phyloP scores from a whole-genome alignment of 1,140 invertebrate genomes.

The Drosophila baimaii region DNA sequence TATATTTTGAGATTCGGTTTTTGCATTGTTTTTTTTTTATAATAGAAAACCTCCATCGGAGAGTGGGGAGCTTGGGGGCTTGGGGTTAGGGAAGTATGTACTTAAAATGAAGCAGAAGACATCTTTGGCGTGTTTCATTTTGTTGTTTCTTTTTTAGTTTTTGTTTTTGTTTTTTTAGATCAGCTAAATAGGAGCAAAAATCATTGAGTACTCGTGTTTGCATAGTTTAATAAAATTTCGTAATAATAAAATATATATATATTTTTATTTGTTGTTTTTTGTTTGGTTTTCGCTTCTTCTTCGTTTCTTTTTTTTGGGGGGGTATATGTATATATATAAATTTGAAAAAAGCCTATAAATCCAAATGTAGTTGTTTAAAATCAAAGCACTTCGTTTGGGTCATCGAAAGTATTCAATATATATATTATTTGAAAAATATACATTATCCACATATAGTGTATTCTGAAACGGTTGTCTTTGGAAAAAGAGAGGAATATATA shows the following conservation, averaged over 20 bases:
- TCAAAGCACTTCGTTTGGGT: slow-evolving; percentile 67
- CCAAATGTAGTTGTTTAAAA: slow-evolving; percentile 68
- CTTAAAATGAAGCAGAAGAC: slow-evolving; percentile 81
- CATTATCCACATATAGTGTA: too few species aligned
- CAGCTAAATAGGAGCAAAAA: slow-evolving; percentile 79
- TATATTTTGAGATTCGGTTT: slow-evolving; percentile 56
- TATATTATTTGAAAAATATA: slow-evolving; percentile 41
- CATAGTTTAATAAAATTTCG: slow-evolving; percentile 79
- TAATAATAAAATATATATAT: slow-evolving; percentile 80
- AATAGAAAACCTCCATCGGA: slow-evolving; percentile 52
- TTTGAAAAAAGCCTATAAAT: slow-evolving; percentile 80
- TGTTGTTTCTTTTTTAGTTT: slow-evolving; percentile 54
- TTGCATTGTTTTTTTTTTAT: slow-evolving; percentile 62
- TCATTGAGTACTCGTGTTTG: slow-evolving; percentile 76
- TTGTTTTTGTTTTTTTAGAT: slow-evolving; percentile 55
- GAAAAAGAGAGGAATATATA: slow-evolving; percentile 33
- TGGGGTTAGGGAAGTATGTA: slow-evolving; percentile 41
- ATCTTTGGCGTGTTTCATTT: slow-evolving; percentile 71
- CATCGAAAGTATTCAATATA: slow-evolving; percentile 44
- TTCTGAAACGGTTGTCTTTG: slow-evolving; percentile 33
- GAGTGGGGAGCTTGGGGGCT: slow-evolving; percentile 16
- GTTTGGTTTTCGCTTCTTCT: slow-evolving; percentile 30
- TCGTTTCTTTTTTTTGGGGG: slow-evolving; percentile 23
- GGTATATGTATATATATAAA: slow-evolving; percentile 69
- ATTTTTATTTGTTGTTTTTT: slow-evolving; percentile 34